These are phyloP conservation scores for Linnaemya tessellans DNA, from an alignment of 2,888 invertebrate species.

Conservation along the genomic window DNA sequence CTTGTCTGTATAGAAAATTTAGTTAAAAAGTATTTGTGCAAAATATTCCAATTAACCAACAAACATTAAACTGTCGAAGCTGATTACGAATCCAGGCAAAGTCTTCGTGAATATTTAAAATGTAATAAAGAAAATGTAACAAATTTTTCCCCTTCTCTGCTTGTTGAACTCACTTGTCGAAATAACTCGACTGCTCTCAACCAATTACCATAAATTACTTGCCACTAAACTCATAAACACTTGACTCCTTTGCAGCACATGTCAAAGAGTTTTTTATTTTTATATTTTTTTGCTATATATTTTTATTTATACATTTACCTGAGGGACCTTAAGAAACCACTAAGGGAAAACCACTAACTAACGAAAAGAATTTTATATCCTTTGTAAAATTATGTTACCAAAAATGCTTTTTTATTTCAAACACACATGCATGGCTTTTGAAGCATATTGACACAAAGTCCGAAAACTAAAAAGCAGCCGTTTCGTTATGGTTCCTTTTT, in stretches of 20 bases:
- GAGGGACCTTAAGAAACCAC: conserved; percentile 42
- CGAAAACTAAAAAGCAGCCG: neutral
- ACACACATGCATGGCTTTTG: conserved; percentile 2
- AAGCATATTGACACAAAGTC: conserved; percentile 33
- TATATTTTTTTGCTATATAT: no score
- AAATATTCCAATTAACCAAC: neutral
- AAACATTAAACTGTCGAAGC: neutral
- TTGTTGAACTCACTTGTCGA: conserved; percentile 8
- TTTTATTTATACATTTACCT: conserved; percentile 3
- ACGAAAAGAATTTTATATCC: conserved; percentile 9
- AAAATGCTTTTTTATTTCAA: conserved; percentile 2
- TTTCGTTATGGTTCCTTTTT: neutral
- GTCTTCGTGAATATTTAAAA: conserved; percentile 27
- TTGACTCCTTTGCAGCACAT: conserved; percentile 65
- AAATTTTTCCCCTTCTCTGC: neutral
- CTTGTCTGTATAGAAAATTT: neutral
- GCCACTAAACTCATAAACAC: conserved; percentile 72
- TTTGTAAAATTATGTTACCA: conserved; percentile 31
- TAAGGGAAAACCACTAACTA: conserved; percentile 20
- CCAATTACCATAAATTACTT: conserved; percentile 59
- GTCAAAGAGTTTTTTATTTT: conserved; percentile 23
- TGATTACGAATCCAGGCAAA: neutral
- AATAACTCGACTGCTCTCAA: conserved; percentile 35
- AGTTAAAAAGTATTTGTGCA: neutral
- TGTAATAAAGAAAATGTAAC: neutral